phyloP scores from a whole-genome alignment of 1,140 invertebrate genomes.

The Cydia amplana region DNA sequence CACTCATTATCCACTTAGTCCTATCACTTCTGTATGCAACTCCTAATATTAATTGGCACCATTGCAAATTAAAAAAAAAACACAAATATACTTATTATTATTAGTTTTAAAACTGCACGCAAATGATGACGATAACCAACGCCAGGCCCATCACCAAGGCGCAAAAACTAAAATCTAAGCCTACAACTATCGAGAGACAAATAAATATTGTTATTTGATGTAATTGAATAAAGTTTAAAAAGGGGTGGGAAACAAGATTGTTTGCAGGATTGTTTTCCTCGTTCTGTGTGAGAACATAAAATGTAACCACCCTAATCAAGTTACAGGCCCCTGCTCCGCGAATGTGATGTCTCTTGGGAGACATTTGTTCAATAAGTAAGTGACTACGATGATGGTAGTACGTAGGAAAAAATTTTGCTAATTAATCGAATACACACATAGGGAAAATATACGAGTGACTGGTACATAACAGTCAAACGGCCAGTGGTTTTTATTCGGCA shows the following conservation, averaged over 20 bases:
- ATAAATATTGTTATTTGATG: slow-evolving; percentile 1
- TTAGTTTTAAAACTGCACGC: background rate
- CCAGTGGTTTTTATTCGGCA: background rate
- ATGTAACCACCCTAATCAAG: slow-evolving; percentile 15
- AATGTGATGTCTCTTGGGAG: background rate
- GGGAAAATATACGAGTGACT: background rate
- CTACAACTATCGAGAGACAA: background rate
- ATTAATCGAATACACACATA: background rate
- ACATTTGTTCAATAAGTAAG: background rate
- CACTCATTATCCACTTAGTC: slow-evolving; percentile 74
- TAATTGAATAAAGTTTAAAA: slow-evolving; percentile 8
- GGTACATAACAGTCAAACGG: background rate
- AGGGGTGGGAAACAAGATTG: slow-evolving; percentile 9
- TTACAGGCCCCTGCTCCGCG: background rate
- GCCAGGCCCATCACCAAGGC: no score
- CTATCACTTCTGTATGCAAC: slow-evolving; percentile 73
- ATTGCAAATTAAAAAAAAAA: slow-evolving; percentile 25
- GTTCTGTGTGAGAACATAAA: background rate
- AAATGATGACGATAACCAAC: background rate
- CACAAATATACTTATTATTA: no score
- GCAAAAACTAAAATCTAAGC: no score
- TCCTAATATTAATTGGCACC: slow-evolving; percentile 48
- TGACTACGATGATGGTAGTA: background rate
- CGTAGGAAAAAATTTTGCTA: background rate
- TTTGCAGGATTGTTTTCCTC: background rate